These are phyloP conservation scores for Brachypodius melanocephalos DNA, from an alignment of 2,113 vertebrate genomes.

Conservation along the genomic window DNA sequence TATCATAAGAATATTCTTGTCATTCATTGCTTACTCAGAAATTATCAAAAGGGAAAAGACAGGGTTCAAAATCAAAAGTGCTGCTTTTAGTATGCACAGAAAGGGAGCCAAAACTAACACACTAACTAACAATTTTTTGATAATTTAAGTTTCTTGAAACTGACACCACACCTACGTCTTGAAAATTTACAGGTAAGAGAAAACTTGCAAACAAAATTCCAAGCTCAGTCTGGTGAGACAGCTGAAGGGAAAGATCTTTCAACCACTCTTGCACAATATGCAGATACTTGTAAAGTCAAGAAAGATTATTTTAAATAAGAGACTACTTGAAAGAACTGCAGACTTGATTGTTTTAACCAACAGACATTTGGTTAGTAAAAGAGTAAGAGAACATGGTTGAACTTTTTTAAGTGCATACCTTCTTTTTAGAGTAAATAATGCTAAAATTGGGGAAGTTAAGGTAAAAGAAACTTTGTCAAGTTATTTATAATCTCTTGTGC, in stretches of 20 bases:
- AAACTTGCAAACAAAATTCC: background rate
- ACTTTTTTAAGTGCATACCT: background rate
- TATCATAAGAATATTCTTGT: background rate
- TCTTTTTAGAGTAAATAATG: background rate
- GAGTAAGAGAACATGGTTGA: background rate
- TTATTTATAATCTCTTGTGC: background rate
- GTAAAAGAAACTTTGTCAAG: background rate
- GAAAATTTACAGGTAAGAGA: background rate
- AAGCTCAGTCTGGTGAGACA: background rate
- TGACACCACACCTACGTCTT: background rate
- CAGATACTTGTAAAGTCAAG: background rate
- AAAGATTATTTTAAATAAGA: background rate
- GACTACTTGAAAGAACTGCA: background rate
- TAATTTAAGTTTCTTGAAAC: background rate
- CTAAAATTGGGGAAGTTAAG: background rate
- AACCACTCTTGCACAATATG: background rate
- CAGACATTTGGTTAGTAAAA: background rate
- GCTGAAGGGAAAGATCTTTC: background rate
- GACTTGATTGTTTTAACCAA: background rate
- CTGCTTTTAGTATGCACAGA: background rate
- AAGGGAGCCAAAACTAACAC: background rate
- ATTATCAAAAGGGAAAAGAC: background rate
- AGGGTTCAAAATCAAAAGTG: background rate
- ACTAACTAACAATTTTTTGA: background rate
- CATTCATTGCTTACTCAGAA: background rate